phyloP scores from a whole-genome alignment of 2,888 invertebrate species.

The Deilephila elpenor region DNA sequence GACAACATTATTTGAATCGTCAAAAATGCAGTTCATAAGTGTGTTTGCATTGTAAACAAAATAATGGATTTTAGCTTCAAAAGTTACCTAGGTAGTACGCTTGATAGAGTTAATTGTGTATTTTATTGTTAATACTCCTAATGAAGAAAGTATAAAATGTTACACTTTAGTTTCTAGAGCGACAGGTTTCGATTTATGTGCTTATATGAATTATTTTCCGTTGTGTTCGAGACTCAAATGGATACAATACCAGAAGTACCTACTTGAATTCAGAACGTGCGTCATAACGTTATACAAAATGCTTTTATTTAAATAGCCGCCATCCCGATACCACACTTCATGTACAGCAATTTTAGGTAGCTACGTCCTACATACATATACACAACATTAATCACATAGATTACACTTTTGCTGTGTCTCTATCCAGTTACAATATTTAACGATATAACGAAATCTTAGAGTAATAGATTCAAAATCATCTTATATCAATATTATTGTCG shows the following conservation, averaged over 20 bases:
- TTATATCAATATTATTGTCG: not conserved
- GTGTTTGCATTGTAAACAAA: not conserved
- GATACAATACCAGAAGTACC: not conserved
- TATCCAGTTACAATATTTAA: too few species aligned
- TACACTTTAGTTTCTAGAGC: too few species aligned
- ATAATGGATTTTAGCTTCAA: not conserved
- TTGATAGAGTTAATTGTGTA: not conserved
- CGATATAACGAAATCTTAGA: too few species aligned
- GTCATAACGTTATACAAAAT: slow-evolving; percentile 21
- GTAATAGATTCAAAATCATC: too few species aligned
- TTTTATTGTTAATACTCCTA: not conserved
- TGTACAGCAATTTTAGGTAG: too few species aligned
- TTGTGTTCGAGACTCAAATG: not conserved
- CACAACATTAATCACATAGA: too few species aligned
- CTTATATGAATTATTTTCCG: not conserved
- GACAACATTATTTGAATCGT: not conserved
- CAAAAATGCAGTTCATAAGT: not conserved
- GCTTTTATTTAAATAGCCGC: slow-evolving; percentile 10
- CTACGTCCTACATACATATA: too few species aligned
- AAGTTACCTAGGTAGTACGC: not conserved
- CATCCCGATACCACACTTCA: not conserved
- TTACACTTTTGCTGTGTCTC: too few species aligned
- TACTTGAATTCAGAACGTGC: not conserved
- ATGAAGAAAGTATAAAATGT: not conserved
- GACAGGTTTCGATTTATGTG: too few species aligned